Percentiles rank a stretch among this genome's conserved stretches.
Evolutionary conservation across 1,140 invertebrate genomes (phyloP).

Genomic region (Magallana ariakensis): DNA sequence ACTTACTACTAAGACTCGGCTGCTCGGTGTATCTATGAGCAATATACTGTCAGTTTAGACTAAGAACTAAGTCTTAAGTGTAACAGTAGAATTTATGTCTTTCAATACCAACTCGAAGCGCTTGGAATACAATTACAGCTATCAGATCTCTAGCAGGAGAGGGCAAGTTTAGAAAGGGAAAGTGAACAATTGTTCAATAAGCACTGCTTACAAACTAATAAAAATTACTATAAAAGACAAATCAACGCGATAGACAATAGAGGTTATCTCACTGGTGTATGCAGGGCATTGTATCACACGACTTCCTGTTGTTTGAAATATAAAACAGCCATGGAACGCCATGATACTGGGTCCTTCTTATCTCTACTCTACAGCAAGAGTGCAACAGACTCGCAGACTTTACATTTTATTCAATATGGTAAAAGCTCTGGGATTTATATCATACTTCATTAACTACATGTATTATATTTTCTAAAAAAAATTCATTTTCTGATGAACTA

Average conservation of each 20-base stretch:
- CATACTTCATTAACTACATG: too few species aligned
- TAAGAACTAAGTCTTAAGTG: background rate
- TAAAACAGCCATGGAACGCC: background rate
- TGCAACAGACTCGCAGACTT: too few species aligned
- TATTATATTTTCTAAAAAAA: too few species aligned
- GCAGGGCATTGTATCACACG: background rate
- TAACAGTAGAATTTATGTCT: background rate
- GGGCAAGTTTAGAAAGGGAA: background rate
- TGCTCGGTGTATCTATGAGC: too few species aligned
- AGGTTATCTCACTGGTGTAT: background rate
- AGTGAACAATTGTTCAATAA: background rate
- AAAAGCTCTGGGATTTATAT: too few species aligned
- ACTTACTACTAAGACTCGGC: too few species aligned
- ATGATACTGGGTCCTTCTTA: too few species aligned
- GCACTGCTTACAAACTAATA: background rate
- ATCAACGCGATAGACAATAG: background rate
- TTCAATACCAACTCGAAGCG: background rate
- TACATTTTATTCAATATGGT: too few species aligned
- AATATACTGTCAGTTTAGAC: too few species aligned
- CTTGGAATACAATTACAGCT: background rate
- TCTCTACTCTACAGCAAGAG: too few species aligned
- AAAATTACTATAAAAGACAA: background rate
- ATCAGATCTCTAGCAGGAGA: background rate
- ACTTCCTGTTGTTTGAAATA: background rate
- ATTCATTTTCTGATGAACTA: too few species aligned